phyloP scores from a whole-genome alignment of 2,888 invertebrate species.

The Trissoscelio sp. region DNA sequence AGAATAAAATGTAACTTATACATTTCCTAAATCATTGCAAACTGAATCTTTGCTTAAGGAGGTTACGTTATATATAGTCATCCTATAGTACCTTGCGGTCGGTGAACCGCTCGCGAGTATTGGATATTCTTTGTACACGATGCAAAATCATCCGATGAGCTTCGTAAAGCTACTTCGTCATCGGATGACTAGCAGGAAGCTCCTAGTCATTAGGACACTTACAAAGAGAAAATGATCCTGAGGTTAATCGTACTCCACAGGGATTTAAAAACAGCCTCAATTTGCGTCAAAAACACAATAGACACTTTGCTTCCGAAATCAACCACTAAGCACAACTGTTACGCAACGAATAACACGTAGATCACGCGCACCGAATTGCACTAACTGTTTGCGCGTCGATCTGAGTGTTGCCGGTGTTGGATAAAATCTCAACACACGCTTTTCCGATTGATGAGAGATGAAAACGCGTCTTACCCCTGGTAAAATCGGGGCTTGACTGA shows the following conservation, averaged over 20 bases:
- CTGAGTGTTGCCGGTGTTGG: too few species aligned
- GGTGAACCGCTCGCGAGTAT: slow-evolving; percentile 46
- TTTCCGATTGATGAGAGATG: slow-evolving; percentile 47
- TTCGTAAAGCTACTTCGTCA: too few species aligned
- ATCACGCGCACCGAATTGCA: neutral
- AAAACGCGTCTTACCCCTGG: slow-evolving; percentile 78
- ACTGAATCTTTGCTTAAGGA: slow-evolving; percentile 26
- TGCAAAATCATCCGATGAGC: slow-evolving; percentile 17
- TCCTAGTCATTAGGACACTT: slow-evolving; percentile 16
- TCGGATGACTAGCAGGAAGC: neutral
- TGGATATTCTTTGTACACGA: slow-evolving; percentile 37
- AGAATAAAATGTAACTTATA: too few species aligned
- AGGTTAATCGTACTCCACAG: slow-evolving; percentile 21
- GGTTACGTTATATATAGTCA: slow-evolving; percentile 37
- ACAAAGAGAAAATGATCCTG: slow-evolving; percentile 3
- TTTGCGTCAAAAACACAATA: slow-evolving; percentile 17
- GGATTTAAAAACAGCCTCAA: neutral
- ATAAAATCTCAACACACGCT: too few species aligned
- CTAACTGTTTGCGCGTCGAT: too few species aligned
- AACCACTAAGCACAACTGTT: slow-evolving; percentile 24
- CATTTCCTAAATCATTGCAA: slow-evolving; percentile 26
- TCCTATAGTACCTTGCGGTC: slow-evolving; percentile 34
- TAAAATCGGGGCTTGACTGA: slow-evolving; percentile 80
- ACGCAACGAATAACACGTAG: slow-evolving; percentile 26
- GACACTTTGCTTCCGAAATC: slow-evolving; percentile 38